Evolutionary conservation across 1,140 invertebrate genomes (phyloP), one percentile per base, ranked within the genome.

Genomic region (Bombus waltoni): DNA sequence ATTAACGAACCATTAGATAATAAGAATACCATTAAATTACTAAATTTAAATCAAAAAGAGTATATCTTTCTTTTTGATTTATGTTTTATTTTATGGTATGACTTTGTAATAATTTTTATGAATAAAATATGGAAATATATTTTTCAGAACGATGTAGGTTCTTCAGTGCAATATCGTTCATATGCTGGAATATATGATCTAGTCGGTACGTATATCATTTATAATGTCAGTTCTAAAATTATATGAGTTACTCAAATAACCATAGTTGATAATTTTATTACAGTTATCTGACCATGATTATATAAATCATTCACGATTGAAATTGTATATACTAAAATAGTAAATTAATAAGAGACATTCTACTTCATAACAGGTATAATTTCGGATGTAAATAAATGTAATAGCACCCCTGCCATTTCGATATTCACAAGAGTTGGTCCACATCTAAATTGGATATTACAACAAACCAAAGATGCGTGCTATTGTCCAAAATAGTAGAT

Each of bases 341-440:
- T 62, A 42, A 77, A 42, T 44, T 73, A 25, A 42, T 44, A 44
- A 22, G 22, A 77, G 11, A 42, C 32, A 40, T 70, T 71, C 44
- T 15, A 32, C 72, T 42, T 10, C 57, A 13, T 65, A 3, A 88
- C 72, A 96, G 95, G 95, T 40, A 94, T 96, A 81, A 84, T 96
- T 76, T 94, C 95, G n/a, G 94, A 95, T 71, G 86, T 92, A 9
- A 96, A 96, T 89, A 87, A 93, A 44, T 96, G 96, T 79, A 92
- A 93, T 28, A 80, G 87, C 11, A 87, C 65, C 25, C 86, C 90
- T 38, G 92, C 91, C n/a, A 95, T 96, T 25, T 96, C 97, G 3
- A 94, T 97, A 22, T 97, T 96, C 90, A 97, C 97, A 2, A 96
- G 95, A 90, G 93, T 97, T 3, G 95, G 95, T 28, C 94, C 95